Evolutionary conservation across 2,888 invertebrate species (phyloP), one percentile per base, ranked within the genome.

Genomic region (Drosophila nr. perissopoda): DNA sequence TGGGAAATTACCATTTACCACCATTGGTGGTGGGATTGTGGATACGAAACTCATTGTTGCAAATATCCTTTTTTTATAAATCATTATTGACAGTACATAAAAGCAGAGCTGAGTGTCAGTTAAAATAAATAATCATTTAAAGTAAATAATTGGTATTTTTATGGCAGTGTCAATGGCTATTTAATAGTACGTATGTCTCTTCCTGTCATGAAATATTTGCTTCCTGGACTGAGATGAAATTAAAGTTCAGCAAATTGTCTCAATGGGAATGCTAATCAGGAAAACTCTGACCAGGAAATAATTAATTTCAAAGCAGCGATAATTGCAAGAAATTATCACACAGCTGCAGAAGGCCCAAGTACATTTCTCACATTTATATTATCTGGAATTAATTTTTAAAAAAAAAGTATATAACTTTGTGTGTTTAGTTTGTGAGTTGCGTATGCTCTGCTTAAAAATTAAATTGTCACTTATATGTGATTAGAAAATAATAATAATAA

Each of bases 231-330:
- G 8, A 42, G 40, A 40, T 29, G 57, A 11, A 40, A 57, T 21
- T 21, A 5, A 42, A 57, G 31, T 29, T 2, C 57, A 21, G 31
- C 57, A 29, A 57, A 40, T 16, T 56, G 38, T n/a, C 27, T 29
- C 56, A 40, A 16, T 40, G 40, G n/a, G 16, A 40, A 40, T 57
- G 40, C 16, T 57, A 31, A 57, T 42, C n/a, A 40, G 16, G 29
- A 16, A 31, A 57, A 31, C 3, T 21, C 8, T 8, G 8, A 29
- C 29, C 38, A 56, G 56, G 56, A 56, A 56, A 56, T n/a, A 57
- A 57, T 56, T 29, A 29, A 56, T 56, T 27, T 38, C 1, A 29
- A 38, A 29, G n/a, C n/a, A n/a, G n/a, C 2, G 25, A 4, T 13
- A 54, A 27, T n/a, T 13, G 36, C 18, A 27, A 25, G 21, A 16